Evolutionary conservation across 2,113 vertebrate species (phyloP).

Genomic region (Benitochromis conjunctus): DNA sequence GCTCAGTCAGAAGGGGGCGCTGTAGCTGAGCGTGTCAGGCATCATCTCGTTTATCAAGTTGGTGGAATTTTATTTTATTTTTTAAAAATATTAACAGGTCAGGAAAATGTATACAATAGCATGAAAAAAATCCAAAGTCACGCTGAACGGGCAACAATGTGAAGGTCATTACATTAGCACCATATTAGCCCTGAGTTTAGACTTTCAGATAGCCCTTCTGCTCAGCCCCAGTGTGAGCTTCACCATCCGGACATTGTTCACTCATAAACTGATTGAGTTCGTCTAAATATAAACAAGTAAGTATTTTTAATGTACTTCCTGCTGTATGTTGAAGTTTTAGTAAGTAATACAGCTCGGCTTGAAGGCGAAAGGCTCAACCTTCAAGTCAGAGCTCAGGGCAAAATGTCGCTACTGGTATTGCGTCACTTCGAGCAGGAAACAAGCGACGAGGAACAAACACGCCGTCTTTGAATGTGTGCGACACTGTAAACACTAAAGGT

Average conservation of each 20-base stretch:
- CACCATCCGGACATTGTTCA: background rate
- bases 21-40: background rate
- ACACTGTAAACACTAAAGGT: background rate
- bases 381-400: background rate
- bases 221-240: background rate
- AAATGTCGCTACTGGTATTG: accelerated
- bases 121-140: background rate
- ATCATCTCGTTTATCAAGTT: background rate
- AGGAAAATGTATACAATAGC: background rate
- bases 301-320: background rate
- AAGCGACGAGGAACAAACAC: background rate
- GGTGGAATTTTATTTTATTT: background rate
- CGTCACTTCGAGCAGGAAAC: slow-evolving; percentile 36
- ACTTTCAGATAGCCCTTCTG: background rate
- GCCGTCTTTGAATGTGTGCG: background rate
- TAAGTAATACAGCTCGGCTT: background rate
- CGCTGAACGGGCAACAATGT: background rate
- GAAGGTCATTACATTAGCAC: accelerated
- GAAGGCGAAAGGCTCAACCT: background rate
- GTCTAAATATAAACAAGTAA: background rate
- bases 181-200: accelerated
- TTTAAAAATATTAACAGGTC: background rate
- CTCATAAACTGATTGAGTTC: background rate
- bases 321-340: accelerated
- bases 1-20: slow-evolving; percentile 18